Evolutionary conservation across 2,113 vertebrate species (phyloP), one percentile per base, ranked within the genome.

Genomic region (Halcyon malimbica): DNA sequence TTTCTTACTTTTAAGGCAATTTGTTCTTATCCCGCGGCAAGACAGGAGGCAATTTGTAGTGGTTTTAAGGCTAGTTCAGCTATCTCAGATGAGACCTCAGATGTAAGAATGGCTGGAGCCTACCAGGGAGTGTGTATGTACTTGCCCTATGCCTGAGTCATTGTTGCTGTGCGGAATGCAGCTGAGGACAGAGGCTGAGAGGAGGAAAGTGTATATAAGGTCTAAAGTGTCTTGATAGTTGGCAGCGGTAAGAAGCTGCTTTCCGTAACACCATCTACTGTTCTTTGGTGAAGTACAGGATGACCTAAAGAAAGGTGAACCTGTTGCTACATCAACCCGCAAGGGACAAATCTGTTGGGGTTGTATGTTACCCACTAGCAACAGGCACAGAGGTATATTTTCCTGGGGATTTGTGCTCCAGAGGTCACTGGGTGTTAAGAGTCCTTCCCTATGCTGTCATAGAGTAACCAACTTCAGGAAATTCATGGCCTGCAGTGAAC

Each of bases 381-480:
- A 31, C 10, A 69, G 82, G 44, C 4, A 4, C 13, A 71, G 65
- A n/a, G 10, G 9, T 14, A 1, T 35, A 4, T 71, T 35, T 68
- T 56, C 42, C 62, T 73, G 48, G 31, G 39, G 2, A 54, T 1
- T 17, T 21, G 42, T 35, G 16, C 23, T 64, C 8, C 19, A 48
- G 54, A 69, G 10, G 26, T 77, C 46, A 13, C 16, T 35, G 39
- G 3, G 16, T 9, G 3, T 81, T 75, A 3, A 19, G 37, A 62
- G 31, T 42, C 46, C 20, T 77, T 37, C 13, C 8, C 48, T 63
- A 46, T 0, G 0, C 13, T 51, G 13, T 63, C 2, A 2, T 51
- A 33, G 23, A 78, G 10, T 57, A 60, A 78, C 19, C 37, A 17
- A 0, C 60, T 90, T 42, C 0, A 3, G 56, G 33, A 73, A 33